Evolutionary conservation across 2,113 vertebrate genomes (phyloP).

Genomic region (Axis porcinus): DNA sequence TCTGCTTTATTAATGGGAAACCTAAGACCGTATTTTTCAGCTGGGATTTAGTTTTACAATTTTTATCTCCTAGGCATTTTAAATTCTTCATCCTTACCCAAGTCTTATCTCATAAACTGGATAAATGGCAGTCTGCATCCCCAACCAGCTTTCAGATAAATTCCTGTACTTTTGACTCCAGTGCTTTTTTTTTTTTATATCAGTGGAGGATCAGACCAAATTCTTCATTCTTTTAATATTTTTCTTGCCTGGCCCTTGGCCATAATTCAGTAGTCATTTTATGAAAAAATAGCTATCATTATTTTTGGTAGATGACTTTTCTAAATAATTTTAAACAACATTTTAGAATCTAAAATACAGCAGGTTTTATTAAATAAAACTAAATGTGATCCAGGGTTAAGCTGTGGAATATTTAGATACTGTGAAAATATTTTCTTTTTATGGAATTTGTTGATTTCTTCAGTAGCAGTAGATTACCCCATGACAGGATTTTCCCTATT

Average conservation of each 20-base stretch:
- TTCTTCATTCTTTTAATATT: not conserved
- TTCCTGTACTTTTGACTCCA: not conserved
- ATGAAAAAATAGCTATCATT: not conserved
- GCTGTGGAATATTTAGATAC: not conserved
- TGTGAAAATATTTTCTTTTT: conserved; percentile 19
- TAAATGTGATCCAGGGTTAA: not conserved
- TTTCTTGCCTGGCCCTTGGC: not conserved
- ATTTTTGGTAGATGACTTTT: not conserved
- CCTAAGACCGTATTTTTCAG: not conserved
- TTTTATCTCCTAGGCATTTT: not conserved
- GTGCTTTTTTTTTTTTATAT: not conserved
- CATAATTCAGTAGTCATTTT: not conserved
- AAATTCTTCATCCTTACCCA: not conserved
- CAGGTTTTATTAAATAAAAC: not conserved
- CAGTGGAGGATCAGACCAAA: not conserved
- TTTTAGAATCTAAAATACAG: conserved; percentile 5
- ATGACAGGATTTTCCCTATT: not conserved
- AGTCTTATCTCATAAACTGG: not conserved
- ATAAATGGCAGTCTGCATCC: not conserved
- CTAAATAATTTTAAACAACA: not conserved
- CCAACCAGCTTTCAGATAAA: not conserved
- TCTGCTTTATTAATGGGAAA: not conserved
- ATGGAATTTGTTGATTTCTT: not conserved
- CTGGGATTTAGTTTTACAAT: not conserved
- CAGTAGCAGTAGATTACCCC: not conserved